Conservation (phyloP, 2,113 vertebrate species). For the Cephalopholis sonnerati region DNA sequence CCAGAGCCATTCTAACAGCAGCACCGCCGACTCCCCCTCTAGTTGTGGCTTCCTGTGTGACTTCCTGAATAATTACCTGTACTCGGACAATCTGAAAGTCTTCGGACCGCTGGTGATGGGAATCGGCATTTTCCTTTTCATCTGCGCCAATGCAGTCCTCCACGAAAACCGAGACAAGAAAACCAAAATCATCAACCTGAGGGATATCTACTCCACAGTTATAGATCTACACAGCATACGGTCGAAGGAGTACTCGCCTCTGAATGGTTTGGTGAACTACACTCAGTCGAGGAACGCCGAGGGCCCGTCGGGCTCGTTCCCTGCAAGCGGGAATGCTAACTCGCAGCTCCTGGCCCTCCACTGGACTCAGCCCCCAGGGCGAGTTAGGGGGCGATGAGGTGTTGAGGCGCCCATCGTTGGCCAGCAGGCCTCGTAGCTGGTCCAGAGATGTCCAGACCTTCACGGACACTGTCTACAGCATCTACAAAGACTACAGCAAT, state of each 20-base stretch:
- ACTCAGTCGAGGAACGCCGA: constrained; percentile 87
- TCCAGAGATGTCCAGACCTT: constrained; percentile 86
- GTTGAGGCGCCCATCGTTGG: constrained; percentile 76
- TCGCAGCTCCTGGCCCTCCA: constrained; percentile 89
- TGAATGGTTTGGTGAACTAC: constrained; percentile 93
- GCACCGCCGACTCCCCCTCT: constrained; percentile 39
- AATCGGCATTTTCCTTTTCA: constrained; percentile 98
- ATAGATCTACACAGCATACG: constrained; percentile 95
- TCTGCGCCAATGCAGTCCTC: constrained; percentile 97
- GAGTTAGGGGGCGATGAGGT: constrained; percentile 76
- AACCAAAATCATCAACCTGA: constrained; percentile 97
- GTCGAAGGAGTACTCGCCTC: constrained; percentile 89
- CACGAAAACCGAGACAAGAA: constrained; percentile 98
- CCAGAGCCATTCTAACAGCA: constrained; percentile 72
- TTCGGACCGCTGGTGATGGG: constrained; percentile 98
- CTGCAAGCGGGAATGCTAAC: constrained; percentile 85
- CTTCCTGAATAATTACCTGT: constrained; percentile 91
- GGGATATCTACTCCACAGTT: constrained; percentile 98
- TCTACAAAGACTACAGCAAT: constrained; percentile 88
- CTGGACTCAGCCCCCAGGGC: constrained; percentile 71
- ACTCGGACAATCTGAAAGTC: constrained; percentile 98
- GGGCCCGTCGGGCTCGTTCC: constrained; percentile 78
- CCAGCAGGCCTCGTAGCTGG: constrained; percentile 74
- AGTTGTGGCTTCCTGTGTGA: constrained; percentile 87
- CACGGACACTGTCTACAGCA: constrained; percentile 92